Percentiles rank a stretch among this genome's conserved stretches.
Conservation (phyloP, 2,797 vertebrate species). For the Salarias fasciatus region DNA sequence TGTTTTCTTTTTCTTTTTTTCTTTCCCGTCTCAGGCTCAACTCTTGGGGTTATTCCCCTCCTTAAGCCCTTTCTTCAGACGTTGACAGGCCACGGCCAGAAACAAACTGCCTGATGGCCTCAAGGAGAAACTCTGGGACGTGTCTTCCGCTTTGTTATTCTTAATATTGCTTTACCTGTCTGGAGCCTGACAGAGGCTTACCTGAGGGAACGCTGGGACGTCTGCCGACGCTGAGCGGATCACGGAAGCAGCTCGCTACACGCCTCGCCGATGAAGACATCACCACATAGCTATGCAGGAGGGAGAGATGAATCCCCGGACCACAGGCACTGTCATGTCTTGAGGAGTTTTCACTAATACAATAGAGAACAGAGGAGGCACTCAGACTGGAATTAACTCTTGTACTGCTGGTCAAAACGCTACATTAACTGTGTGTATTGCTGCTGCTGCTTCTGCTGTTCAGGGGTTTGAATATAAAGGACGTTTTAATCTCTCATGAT, state of each 20-base stretch:
- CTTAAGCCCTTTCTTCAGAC: constrained; percentile 47
- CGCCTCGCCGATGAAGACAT: constrained; percentile 67
- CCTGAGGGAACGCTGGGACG: constrained; percentile 74
- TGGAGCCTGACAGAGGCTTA: constrained; percentile 75
- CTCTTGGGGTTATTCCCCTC: constrained; percentile 50
- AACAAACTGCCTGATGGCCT: constrained; percentile 62
- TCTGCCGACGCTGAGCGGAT: constrained; percentile 64
- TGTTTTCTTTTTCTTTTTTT: constrained; percentile 53
- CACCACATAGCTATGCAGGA: constrained; percentile 73
- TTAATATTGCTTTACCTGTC: constrained; percentile 71
- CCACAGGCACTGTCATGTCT: constrained; percentile 71
- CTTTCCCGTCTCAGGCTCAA: constrained; percentile 46
- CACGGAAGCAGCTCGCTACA: constrained; percentile 69
- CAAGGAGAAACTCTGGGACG: constrained; percentile 60
- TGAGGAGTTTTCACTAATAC: constrained; percentile 53
- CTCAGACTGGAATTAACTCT: constrained; percentile 13
- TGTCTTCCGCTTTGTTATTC: constrained; percentile 69
- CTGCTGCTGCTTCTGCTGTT: background rate
- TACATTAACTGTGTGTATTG: background rate
- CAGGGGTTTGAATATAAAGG: too few species aligned
- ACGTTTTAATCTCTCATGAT: too few species aligned
- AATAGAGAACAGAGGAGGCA: constrained; percentile 22
- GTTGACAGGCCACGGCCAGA: constrained; percentile 69
- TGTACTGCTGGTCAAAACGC: background rate
- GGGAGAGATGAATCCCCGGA: constrained; percentile 42